A percentile compares a stretch with the other conserved stretches of the same genome.
Conservation (phyloP, 2,113 vertebrate genomes). For the Otolemur garnettii region DNA sequence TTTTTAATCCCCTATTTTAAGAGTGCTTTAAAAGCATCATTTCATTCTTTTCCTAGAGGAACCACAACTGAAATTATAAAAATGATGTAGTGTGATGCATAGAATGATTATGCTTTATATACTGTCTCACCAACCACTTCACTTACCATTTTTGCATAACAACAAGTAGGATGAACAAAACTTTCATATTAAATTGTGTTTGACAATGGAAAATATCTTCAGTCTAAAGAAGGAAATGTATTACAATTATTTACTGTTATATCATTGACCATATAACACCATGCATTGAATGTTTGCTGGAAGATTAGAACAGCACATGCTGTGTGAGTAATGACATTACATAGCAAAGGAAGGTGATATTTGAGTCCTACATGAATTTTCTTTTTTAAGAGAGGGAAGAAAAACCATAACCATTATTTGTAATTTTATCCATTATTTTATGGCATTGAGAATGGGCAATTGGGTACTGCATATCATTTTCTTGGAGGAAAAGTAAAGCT, state of each 20-base stretch:
- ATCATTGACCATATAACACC: background rate
- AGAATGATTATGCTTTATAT: background rate
- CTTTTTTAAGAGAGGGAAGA: background rate
- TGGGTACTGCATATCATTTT: background rate
- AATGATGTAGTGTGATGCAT: background rate
- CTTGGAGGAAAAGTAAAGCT: background rate
- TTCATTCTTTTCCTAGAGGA: background rate
- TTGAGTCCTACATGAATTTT: background rate
- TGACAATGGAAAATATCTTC: background rate
- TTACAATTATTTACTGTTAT: background rate
- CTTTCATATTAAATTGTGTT: background rate
- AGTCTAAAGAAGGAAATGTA: background rate
- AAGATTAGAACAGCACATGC: background rate
- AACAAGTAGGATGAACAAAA: background rate
- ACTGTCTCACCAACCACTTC: too few species aligned
- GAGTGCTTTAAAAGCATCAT: background rate
- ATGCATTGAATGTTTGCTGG: background rate
- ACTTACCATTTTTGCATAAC: background rate
- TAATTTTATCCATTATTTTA: background rate
- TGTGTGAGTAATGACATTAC: slow-evolving; percentile 35
- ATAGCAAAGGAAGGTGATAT: background rate
- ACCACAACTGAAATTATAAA: background rate
- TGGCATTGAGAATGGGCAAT: background rate
- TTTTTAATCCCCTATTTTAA: background rate
- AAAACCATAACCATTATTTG: background rate